Evolutionary conservation across 2,888 invertebrate species (phyloP).

Genomic region (Monoplex corrugatus): DNA sequence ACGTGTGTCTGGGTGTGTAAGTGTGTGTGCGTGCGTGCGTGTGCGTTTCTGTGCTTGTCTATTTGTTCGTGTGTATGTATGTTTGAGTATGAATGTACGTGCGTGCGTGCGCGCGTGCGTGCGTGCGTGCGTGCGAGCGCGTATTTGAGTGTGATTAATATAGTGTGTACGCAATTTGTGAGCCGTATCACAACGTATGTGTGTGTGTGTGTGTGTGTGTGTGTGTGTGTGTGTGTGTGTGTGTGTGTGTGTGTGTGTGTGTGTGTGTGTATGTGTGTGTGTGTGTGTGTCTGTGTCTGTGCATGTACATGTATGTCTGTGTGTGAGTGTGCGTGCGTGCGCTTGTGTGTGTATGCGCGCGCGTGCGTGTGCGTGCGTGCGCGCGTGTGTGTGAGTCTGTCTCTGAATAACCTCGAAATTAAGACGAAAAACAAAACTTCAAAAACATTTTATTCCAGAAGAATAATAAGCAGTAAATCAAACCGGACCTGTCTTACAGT

Average conservation of each 20-base stretch:
- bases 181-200: too few species aligned
- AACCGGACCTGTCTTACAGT: too few species aligned
- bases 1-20: too few species aligned
- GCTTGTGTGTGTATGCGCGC: background rate
- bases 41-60: too few species aligned
- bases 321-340: background rate
- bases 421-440: too few species aligned
- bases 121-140: background rate
- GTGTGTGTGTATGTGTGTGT: conserved; percentile 17
- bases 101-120: background rate
- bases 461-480: too few species aligned
- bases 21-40: too few species aligned
- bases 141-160: background rate
- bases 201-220: too few species aligned
- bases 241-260: background rate
- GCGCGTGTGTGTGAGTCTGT: background rate
- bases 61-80: too few species aligned
- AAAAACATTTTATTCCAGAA: too few species aligned
- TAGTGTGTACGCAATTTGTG: background rate
- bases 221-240: background rate
- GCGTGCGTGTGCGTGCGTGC: background rate
- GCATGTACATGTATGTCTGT: background rate
- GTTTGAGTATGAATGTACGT: too few species aligned
- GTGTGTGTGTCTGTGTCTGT: conserved; percentile 8
- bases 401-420: too few species aligned